Conservation (phyloP, 2,113 vertebrate species). For the Dendrocopos noguchii region DNA sequence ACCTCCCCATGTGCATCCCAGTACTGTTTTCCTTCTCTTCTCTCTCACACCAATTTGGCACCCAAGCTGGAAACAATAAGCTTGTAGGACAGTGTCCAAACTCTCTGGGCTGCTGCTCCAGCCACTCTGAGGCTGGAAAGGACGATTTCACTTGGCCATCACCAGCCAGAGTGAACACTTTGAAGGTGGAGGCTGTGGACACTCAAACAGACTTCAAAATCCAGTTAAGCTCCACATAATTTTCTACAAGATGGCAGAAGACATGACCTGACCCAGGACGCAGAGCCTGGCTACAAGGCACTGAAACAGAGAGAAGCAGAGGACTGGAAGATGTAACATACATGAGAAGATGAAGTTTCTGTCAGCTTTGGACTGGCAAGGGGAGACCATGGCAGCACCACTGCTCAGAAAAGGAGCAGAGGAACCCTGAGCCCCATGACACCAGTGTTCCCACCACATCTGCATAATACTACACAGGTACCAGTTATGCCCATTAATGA, state of each 20-base stretch:
- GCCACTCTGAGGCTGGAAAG: neutral
- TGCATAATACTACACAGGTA: neutral
- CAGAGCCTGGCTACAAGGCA: neutral
- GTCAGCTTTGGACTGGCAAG: neutral
- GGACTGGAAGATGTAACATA: accelerated
- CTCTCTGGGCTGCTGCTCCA: neutral
- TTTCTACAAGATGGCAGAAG: neutral
- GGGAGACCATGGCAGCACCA: neutral
- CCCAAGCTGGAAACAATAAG: neutral
- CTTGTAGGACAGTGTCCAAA: neutral
- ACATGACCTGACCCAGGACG: neutral
- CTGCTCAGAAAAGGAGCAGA: neutral
- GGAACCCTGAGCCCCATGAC: neutral
- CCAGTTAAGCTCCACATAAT: neutral
- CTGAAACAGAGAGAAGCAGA: neutral
- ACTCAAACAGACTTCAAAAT: neutral
- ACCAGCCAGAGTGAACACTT: neutral
- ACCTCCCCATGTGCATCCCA: neutral
- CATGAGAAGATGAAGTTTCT: neutral
- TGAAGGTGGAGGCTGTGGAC: neutral
- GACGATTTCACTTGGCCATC: accelerated
- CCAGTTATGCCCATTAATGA: neutral
- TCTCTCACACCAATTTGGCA: neutral
- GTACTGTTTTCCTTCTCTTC: neutral
- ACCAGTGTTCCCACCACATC: neutral